Percentiles rank a stretch among this genome's conserved stretches.
phyloP scores from a whole-genome alignment of 2,797 vertebrate genomes.

The Denticeps clupeoides region DNA sequence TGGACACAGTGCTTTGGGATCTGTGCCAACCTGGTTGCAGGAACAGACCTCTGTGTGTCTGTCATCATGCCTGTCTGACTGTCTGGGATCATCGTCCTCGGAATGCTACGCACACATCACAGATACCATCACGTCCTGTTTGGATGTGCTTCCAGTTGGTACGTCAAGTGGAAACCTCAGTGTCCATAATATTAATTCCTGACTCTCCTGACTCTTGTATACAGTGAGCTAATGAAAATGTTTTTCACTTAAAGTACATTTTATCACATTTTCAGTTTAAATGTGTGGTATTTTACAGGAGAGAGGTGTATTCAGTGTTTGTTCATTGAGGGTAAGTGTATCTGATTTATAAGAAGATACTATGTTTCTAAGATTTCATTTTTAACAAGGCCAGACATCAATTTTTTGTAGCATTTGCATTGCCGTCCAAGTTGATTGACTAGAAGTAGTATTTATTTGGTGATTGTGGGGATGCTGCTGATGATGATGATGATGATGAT shows the following conservation, averaged over 20 bases:
- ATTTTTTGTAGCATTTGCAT: too few relatives aligned
- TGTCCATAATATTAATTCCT: too few relatives aligned
- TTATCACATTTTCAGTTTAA: background rate
- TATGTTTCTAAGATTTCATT: too few relatives aligned
- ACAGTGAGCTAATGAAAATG: too few relatives aligned
- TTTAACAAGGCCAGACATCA: too few relatives aligned
- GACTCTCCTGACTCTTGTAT: too few relatives aligned
- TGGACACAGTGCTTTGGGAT: conserved; percentile 61
- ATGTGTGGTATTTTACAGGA: conserved; percentile 55
- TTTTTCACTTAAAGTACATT: too few relatives aligned
- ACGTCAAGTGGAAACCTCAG: too few relatives aligned
- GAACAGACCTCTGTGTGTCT: conserved; percentile 49
- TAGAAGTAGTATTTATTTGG: too few relatives aligned
- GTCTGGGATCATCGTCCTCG: conserved; percentile 50
- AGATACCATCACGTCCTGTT: conserved; percentile 70
- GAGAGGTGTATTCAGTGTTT: conserved; percentile 65
- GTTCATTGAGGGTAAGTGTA: conserved; percentile 69
- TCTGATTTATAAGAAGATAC: background rate
- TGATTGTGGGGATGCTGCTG: too few relatives aligned
- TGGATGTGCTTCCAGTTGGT: conserved; percentile 79
- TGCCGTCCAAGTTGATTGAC: too few relatives aligned
- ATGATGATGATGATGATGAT: too few relatives aligned
- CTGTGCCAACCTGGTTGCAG: conserved; percentile 59
- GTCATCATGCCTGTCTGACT: conserved; percentile 56
- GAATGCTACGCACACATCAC: conserved; percentile 58